phyloP scores from a whole-genome alignment of 1,140 invertebrate genomes.

The Drosophila pachea region DNA sequence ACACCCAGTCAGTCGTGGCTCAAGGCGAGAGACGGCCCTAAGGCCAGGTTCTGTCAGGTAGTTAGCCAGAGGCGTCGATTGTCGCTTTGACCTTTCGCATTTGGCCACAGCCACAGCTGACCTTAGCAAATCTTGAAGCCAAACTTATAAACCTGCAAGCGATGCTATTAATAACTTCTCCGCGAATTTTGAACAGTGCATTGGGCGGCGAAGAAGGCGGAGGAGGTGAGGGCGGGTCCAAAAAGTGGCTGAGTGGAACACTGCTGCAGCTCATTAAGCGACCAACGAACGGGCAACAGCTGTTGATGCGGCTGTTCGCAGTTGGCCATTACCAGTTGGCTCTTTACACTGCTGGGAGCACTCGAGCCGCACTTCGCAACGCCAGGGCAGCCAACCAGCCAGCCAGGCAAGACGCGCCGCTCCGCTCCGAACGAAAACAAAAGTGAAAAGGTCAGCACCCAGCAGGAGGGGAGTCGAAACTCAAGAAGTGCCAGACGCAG shows the following conservation, averaged over 20 bases:
- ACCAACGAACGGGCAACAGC: slow-evolving; percentile 51
- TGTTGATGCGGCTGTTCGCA: slow-evolving; percentile 14
- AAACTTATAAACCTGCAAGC: slow-evolving; percentile 26
- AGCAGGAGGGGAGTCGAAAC: slow-evolving; percentile 40
- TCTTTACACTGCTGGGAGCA: slow-evolving; percentile 33
- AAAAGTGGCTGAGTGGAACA: slow-evolving; percentile 7
- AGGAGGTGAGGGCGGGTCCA: background rate
- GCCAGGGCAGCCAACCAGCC: slow-evolving; percentile 38
- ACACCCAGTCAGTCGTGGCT: slow-evolving; percentile 45
- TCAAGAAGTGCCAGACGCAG: slow-evolving; percentile 29
- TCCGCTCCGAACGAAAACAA: slow-evolving; percentile 69
- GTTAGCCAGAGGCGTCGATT: slow-evolving; percentile 50
- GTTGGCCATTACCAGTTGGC: background rate
- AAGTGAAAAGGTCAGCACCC: slow-evolving; percentile 74
- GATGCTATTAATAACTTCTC: slow-evolving; percentile 59
- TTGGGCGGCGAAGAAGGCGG: slow-evolving; percentile 8
- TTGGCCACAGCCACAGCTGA: slow-evolving; percentile 53
- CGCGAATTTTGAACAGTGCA: slow-evolving; percentile 59
- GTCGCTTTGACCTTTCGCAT: slow-evolving; percentile 62
- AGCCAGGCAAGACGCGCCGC: slow-evolving; percentile 44
- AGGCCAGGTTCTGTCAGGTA: slow-evolving; percentile 63
- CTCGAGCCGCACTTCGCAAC: slow-evolving; percentile 47
- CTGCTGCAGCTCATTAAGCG: slow-evolving; percentile 72
- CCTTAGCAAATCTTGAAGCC: slow-evolving; percentile 54
- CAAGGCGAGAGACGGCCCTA: slow-evolving; percentile 48